Conservation (phyloP, 1,140 invertebrate species). For the Choristoneura fumiferana region DNA sequence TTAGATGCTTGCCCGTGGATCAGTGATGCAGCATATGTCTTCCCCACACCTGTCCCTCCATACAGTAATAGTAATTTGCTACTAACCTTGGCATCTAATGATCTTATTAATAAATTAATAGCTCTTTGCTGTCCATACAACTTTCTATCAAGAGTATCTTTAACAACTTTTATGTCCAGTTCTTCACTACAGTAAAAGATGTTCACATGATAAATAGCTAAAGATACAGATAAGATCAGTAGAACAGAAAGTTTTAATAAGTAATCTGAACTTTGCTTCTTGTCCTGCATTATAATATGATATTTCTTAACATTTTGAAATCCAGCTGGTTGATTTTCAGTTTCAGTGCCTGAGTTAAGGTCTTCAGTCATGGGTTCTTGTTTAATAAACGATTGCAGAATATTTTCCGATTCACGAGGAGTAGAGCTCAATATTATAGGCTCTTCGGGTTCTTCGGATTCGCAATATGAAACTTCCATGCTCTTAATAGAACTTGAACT, state of each 20-base stretch:
- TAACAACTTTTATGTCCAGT: conserved; percentile 39
- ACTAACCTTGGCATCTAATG: conserved; percentile 35
- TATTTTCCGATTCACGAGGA: not conserved
- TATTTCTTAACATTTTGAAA: conserved; percentile 28
- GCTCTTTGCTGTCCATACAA: conserved; percentile 61
- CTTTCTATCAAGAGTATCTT: conserved; percentile 36
- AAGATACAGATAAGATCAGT: conserved; percentile 31
- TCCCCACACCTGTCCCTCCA: conserved; percentile 69
- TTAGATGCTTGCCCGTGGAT: conserved; percentile 51
- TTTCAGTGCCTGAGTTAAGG: not conserved
- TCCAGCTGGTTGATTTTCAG: not conserved
- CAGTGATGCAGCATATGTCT: conserved; percentile 55
- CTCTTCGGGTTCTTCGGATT: conserved; percentile 19
- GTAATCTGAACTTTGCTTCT: not conserved
- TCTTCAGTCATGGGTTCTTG: conserved; percentile 8
- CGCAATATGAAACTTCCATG: conserved; percentile 56
- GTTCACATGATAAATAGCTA: conserved; percentile 37
- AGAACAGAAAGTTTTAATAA: not conserved
- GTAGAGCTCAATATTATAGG: not conserved
- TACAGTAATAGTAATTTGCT: conserved; percentile 60
- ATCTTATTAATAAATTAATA: conserved; percentile 38
- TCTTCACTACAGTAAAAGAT: conserved; percentile 49
- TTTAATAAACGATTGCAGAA: not conserved
- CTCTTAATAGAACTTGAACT: conserved; percentile 50
- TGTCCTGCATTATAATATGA: conserved; percentile 28